Evolutionary conservation across 2,113 vertebrate species (phyloP), one percentile per base, ranked within the genome.

Genomic region (Cinclus cinclus): DNA sequence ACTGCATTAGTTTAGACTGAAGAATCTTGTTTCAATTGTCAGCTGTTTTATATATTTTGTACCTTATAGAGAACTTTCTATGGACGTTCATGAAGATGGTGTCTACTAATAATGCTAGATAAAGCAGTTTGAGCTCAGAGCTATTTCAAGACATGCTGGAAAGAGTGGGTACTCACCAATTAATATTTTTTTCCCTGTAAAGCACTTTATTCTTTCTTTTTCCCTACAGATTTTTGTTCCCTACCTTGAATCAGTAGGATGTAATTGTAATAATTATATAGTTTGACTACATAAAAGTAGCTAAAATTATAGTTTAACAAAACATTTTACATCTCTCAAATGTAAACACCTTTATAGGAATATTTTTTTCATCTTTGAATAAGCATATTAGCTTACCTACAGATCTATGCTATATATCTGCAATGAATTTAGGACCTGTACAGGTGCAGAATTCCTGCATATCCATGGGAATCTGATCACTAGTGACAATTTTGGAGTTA

Each of bases 281-380:
- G 33, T 78, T 83, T 89, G 42, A 35, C 77, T 89, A 22, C 59
- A 47, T 78, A 33, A 60, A 95, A 73, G 16, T 70, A 52, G 52
- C 81, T 95, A 59, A 81, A 69, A 87, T 84, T 74, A 35, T 17
- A 65, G 83, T 80, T 85, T 84, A 85, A 89, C 35, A 58, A 68
- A 63, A 33, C 17, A 44, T 87, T 95, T 82, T 74, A 18, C 7
- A 16, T 84, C 63, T 93, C 35, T 56, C 21, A 25, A 74, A 59
- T 25, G 47, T 74, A 87, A 87, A 73, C 19, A 76, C 37, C 52
- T 73, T 85, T 50, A 58, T n/a, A 59, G 33, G 64, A 74, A 87
- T 93, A 80, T 39, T 87, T 92, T 92, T 92, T 91, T 91, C 39
- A 67, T 62, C 21, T 86, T 94, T 50, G 33, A 50, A 53, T 49